Evolutionary conservation across 2,797 vertebrate species (phyloP), one percentile per base, ranked within the genome.

Genomic region (Amblyopsis hoosieri): DNA sequence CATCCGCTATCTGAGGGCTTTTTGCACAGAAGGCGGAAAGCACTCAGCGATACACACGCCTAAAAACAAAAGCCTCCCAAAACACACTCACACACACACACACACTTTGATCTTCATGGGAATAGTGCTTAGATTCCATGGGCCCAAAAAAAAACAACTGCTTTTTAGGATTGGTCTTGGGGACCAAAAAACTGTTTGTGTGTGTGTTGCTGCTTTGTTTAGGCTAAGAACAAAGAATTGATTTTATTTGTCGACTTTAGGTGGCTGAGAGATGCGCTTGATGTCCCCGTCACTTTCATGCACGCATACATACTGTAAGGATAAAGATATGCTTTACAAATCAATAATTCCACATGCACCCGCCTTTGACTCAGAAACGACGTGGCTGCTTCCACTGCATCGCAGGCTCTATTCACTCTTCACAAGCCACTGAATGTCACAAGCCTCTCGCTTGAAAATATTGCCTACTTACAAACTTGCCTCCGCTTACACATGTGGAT

Each of bases 261-360:
- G 81, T 86, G 87, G 81, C 83, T 55, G 66, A 82, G 63, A 69
- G 73, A 75, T 80, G 83, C 76, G 82, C 83, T 80, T 84, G 75
- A 82, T 82, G 74, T 77, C 78, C 72, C 57, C 73, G 57, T 84
- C 63, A 46, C 83, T 88, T 84, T 82, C 77, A 78, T 86, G 78
- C 60, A 58, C 85, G 78, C 60, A 58, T 51, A 33, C 84, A 84
- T 85, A 87, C 78, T 83, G 82, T 84, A 82, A 77, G 83, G 76
- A 90, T 90, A 86, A 89, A 88, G 86, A 87, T 88, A 85, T 86
- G 82, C 75, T 80, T 87, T 87, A 86, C 87, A 87, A 89, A 91
- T 91, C 90, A 91, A 90, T 91, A 88, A 87, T 72, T 87, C 74
- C 80, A 80, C 63, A 54, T 84, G 82, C 66, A 74, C 64, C 55